A percentile compares a stretch with the other conserved stretches of the same genome.
Conservation (phyloP, 2,113 vertebrate species). For the Anarhynchus alexandrinus region DNA sequence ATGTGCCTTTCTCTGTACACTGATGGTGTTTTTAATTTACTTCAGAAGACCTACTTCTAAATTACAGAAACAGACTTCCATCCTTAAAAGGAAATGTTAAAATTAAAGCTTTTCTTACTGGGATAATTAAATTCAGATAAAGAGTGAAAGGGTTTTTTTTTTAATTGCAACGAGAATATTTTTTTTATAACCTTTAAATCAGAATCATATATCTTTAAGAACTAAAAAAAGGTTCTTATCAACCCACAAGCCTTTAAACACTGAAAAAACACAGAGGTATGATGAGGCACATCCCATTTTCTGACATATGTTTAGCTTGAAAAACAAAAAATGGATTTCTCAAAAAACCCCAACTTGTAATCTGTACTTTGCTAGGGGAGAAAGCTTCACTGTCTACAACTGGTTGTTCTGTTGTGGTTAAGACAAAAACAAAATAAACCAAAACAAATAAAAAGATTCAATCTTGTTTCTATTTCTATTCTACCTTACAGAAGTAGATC, state of each 20-base stretch:
- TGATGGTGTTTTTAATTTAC: not conserved
- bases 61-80: not conserved
- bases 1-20: not conserved
- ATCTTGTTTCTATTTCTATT: not conserved
- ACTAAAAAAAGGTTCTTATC: not conserved
- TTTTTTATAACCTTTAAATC: not conserved
- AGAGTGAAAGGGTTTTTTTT: not conserved
- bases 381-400: not conserved
- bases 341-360: not conserved
- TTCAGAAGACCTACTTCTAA: not conserved
- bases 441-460: not conserved
- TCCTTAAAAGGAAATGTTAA: constrained; percentile 3
- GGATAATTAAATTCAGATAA: not conserved
- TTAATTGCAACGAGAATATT: not conserved
- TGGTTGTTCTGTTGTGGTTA: not conserved
- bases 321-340: not conserved
- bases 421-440: not conserved
- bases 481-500: not conserved
- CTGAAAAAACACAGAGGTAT: not conserved
- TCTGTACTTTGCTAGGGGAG: not conserved
- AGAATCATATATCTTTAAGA: not conserved
- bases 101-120: constrained; percentile 11
- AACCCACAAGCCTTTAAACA: not conserved
- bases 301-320: not conserved
- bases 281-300: not conserved